These are phyloP conservation scores for Pocillopora meandrina DNA, from an alignment of 92 coral and sea anemone genomes.

Conservation along the genomic window DNA sequence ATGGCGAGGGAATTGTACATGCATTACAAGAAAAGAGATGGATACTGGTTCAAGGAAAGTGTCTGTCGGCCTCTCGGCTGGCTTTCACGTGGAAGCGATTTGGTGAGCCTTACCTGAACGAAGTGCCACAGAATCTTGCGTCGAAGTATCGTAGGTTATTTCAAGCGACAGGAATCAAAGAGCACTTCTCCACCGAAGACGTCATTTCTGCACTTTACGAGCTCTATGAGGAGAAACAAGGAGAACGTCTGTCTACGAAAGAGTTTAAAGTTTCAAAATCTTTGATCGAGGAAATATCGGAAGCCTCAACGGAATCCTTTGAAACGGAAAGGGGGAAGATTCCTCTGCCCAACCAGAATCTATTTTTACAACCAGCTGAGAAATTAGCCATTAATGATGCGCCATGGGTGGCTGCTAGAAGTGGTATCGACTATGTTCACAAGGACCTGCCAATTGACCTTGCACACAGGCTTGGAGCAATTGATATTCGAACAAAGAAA, in stretches of 20 bases:
- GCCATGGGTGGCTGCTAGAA: constrained; percentile 57
- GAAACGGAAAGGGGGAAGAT: constrained; percentile 49
- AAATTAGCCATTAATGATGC: constrained; percentile 77
- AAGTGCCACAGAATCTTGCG: constrained; percentile 55
- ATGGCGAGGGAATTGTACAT: constrained; percentile 1
- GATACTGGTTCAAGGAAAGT: constrained; percentile 57
- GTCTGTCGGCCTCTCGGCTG: constrained; percentile 57
- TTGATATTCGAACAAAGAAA: constrained; percentile 59
- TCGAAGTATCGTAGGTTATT: constrained; percentile 45
- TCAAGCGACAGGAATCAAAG: constrained; percentile 58
- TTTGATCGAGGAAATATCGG: constrained; percentile 58
- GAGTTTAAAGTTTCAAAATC: constrained; percentile 63
- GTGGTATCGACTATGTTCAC: constrained; percentile 58
- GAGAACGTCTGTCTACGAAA: constrained; percentile 16
- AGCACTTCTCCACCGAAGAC: constrained; percentile 42
- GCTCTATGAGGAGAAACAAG: constrained; percentile 51
- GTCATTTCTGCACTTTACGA: constrained; percentile 60
- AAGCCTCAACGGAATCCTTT: constrained; percentile 25
- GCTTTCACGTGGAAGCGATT: constrained; percentile 72
- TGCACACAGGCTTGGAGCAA: constrained; percentile 76
- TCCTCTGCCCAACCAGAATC: constrained; percentile 71
- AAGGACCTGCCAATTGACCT: constrained; percentile 52
- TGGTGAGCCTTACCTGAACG: constrained; percentile 78
- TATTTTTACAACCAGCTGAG: constrained; percentile 53
- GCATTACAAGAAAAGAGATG: constrained; percentile 42